Conservation (phyloP, 2,888 invertebrate genomes). For the Orthosia gothica region DNA sequence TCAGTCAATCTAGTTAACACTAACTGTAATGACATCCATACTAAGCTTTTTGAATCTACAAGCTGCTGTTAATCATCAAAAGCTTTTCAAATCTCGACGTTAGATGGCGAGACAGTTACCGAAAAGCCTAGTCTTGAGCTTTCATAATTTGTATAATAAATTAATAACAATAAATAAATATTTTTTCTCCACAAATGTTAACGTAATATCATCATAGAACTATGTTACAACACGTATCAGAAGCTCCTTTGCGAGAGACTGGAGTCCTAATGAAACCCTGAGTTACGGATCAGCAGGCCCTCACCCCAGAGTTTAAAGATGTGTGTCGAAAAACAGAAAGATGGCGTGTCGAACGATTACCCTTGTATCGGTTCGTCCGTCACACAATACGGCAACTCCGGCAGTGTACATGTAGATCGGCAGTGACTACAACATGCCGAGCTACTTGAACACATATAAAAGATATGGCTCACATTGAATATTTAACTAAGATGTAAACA, state of each 20-base stretch:
- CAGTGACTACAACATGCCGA: not conserved
- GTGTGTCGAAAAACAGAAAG: slow-evolving; percentile 4
- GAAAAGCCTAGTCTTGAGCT: not conserved
- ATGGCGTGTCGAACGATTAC: slow-evolving; percentile 25
- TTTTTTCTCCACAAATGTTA: too few relatives aligned
- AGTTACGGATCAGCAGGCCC: too few relatives aligned
- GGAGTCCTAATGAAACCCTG: too few relatives aligned
- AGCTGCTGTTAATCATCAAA: not conserved
- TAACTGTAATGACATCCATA: slow-evolving; percentile 41
- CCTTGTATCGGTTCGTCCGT: not conserved
- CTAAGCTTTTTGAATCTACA: not conserved
- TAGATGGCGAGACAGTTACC: slow-evolving; percentile 25
- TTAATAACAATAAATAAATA: too few relatives aligned
- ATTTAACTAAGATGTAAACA: not conserved
- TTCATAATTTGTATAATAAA: not conserved
- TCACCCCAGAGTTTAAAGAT: too few relatives aligned
- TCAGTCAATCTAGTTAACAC: not conserved
- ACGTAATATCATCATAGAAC: too few relatives aligned
- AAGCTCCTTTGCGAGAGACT: too few relatives aligned
- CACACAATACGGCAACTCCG: not conserved
- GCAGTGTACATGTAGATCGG: not conserved
- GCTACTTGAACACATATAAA: not conserved
- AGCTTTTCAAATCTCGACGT: slow-evolving; percentile 25
- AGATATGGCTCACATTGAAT: not conserved
- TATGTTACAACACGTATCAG: too few relatives aligned